Conservation (phyloP, 2,797 vertebrate species). For the Phoeniculus purpureus region DNA sequence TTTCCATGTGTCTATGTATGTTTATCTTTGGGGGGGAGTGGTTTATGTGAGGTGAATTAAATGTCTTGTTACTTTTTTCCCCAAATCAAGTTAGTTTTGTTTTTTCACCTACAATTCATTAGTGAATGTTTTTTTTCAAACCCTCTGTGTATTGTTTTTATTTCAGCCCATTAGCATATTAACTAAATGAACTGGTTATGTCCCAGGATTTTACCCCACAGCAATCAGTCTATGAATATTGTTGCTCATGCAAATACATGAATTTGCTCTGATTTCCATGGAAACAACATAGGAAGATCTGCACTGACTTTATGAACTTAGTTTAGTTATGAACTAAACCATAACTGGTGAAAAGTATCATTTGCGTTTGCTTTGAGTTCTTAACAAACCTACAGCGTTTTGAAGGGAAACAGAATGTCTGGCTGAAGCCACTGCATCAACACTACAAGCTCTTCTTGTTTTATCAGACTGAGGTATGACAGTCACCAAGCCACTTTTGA, state of each 20-base stretch:
- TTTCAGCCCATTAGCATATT: too few species aligned
- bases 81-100: too few species aligned
- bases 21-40: too few species aligned
- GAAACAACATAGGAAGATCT: background rate
- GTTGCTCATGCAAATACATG: background rate
- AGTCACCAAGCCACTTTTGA: constrained; percentile 25
- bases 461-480: background rate
- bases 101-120: too few species aligned
- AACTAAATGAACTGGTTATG: too few species aligned
- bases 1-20: too few species aligned
- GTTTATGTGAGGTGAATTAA: too few species aligned
- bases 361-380: background rate
- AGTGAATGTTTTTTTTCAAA: too few species aligned
- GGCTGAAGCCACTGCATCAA: background rate
- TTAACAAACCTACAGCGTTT: background rate
- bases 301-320: background rate
- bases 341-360: background rate
- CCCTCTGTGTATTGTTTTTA: too few species aligned
- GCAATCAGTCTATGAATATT: background rate
- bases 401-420: background rate
- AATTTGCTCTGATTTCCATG: background rate
- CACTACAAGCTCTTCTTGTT: background rate
- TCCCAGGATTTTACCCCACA: too few species aligned
- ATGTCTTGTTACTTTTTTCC: too few species aligned
- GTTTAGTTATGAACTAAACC: background rate